phyloP scores from a whole-genome alignment of 37 sponge, comb jelly and placozoan genomes.

The Halichondria panicea region DNA sequence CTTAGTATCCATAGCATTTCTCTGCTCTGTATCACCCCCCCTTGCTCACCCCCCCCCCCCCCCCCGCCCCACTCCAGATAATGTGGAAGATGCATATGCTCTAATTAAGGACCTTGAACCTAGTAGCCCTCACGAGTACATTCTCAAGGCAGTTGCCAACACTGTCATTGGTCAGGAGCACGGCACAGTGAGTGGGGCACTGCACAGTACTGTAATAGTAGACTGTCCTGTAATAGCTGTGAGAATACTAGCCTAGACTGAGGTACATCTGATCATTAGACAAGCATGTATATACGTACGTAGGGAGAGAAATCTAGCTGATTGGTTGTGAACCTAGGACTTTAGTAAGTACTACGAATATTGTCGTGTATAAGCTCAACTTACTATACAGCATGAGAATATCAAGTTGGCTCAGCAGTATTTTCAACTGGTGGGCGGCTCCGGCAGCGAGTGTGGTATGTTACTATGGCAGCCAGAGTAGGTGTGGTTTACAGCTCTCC shows the following conservation, averaged over 20 bases:
- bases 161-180: conserved; percentile 93
- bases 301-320: not conserved
- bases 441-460: conserved; percentile 96
- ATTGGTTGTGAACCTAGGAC: not conserved
- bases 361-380: no score
- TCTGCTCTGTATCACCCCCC: no score
- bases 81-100: conserved; percentile 86
- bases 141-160: conserved; percentile 94
- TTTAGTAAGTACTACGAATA: not conserved
- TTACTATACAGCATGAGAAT: conserved; percentile 71
- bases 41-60: not conserved
- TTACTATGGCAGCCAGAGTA: no score
- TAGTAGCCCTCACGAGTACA: conserved; percentile 95
- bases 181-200: conserved; percentile 66
- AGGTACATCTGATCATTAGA: no score
- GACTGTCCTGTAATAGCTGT: no score
- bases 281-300: not conserved
- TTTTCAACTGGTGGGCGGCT: conserved; percentile 96
- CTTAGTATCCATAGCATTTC: no score
- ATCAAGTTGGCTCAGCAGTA: conserved; percentile 95
- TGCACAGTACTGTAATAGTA: not conserved
- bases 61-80: conserved; percentile 48
- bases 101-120: conserved; percentile 95
- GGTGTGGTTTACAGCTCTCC: not conserved
- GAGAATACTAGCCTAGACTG: no score